Base-by-base conservation (phyloP, 2,113 vertebrate genomes). In the Rhea pennata region DNA sequence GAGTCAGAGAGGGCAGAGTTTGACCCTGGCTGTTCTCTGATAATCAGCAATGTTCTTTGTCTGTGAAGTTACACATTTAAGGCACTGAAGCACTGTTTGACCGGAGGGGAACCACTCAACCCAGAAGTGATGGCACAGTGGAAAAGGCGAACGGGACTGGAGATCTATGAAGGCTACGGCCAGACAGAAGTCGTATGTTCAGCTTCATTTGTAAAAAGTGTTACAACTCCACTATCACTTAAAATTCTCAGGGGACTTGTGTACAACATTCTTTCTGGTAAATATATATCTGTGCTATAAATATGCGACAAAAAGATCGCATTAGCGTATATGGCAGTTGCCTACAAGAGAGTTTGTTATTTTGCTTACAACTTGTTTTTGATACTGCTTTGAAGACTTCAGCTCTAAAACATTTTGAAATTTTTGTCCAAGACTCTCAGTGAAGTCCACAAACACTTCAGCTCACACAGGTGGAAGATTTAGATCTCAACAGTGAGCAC, bases 141-240 rank as follows among this genome's bases (percentile, higher is more conserved):
- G 98, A 98, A 95, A 92, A 85, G 17, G 3, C 90, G 96, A 21
- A 98, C 98, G 4, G 98, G 98, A 26, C 96, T 98, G 85, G 95
- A 98, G 53, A 97, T 98, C 62, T 98, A 98, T 7, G 98, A 99
- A 92, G 98, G 96, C 94, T 99, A 99, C 0, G 98, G 98, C n/a
- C 98, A 99, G 93, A 99, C 98, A 0, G 98, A 99, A 97, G 97
- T 97, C 48, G 98, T 98, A 97, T 1, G 94, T 96, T 80, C 44
- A 23, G 10, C 12, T 56, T 54, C 71, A 48, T 50, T 29, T 61
- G 54, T 80, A 59, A 48, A 59, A 48, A 44, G 36, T 16, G 27
- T 51, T 77, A 67, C 39, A 81, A n/a, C 54, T 56, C 22, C 23
- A 11, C 33, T 46, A 0, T 67, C 33, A 36, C 26, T 59, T 50